Evolutionary conservation across 2,888 invertebrate genomes (phyloP), one percentile per base, ranked within the genome.

Genomic region (Meganola albula): DNA sequence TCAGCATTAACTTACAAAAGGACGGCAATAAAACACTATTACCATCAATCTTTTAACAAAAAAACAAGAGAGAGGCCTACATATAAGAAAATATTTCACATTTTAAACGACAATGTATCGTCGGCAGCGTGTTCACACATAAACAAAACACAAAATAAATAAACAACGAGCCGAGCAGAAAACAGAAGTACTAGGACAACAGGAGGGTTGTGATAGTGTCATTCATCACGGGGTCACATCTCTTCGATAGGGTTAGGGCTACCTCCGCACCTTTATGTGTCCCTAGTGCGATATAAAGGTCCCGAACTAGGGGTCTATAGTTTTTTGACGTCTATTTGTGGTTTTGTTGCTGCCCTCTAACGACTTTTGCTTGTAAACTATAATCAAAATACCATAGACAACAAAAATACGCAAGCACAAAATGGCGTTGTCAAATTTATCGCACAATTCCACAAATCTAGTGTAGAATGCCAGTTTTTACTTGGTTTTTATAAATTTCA

Each of bases 301-400:
- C 67, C 74, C 64, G 68, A 70, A 68, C 69, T 62, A 62, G 65
- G 63, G 66, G 67, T 70, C 76, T 75, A 80, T 73, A 78, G 76
- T 82, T 82, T 82, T 85, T 83, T 84, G 80, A 79, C 83, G 74
- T 83, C 82, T 83, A 85, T 84, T 83, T 85, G 84, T 78, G 84
- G 84, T 83, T 73, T n/a, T 74, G 66, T 63, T 67, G 60, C 66
- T 61, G 68, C 64, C 73, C 76, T 71, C 71, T 79, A 80, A 80
- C 78, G 75, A 71, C 73, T 63, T 52, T 48, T 55, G 61, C 67
- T 64, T 58, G 53, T 64, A 61, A 63, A 63, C 63, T 63, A 63
- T 53, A 39, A 37, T 44, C 34, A 43, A 51, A 54, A 53, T 51
- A 54, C 47, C 40, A 42, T 44, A 40, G 33, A n/a, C n/a, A n/a